phyloP scores from a whole-genome alignment of 2,113 vertebrate species.

The Narcine bancroftii region DNA sequence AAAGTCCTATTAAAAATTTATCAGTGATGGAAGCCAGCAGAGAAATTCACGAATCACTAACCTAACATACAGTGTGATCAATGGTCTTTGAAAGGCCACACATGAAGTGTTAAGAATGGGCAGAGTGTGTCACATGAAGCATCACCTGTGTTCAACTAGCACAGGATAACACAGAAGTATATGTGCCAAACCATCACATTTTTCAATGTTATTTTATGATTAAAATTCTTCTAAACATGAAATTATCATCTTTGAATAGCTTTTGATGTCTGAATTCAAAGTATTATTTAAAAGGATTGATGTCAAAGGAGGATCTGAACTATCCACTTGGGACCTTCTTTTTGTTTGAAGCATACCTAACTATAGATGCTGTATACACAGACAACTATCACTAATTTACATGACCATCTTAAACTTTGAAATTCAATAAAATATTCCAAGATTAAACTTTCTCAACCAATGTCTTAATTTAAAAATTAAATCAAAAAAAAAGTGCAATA shows the following conservation, averaged over 20 bases:
- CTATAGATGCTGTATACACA: neutral
- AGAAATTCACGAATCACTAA: neutral
- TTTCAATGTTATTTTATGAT: neutral
- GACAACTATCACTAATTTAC: neutral
- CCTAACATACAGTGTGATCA: neutral
- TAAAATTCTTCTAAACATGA: neutral
- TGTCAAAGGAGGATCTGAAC: neutral
- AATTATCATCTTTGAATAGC: neutral
- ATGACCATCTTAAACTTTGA: neutral
- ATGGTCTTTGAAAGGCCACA: neutral
- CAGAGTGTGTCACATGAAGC: neutral
- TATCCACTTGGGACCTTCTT: no score
- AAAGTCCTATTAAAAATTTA: neutral
- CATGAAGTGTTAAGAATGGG: neutral
- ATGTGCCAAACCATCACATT: neutral
- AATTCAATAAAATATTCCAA: neutral
- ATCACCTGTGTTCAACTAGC: neutral
- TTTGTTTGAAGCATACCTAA: neutral
- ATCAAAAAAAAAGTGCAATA: neutral
- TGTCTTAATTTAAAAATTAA: neutral
- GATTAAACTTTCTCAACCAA: neutral
- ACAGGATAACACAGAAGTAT: neutral
- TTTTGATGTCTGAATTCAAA: neutral
- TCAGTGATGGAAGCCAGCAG: neutral
- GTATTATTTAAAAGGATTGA: neutral